phyloP scores from a whole-genome alignment of 2,888 invertebrate genomes.

The Ectemnius cavifrons region DNA sequence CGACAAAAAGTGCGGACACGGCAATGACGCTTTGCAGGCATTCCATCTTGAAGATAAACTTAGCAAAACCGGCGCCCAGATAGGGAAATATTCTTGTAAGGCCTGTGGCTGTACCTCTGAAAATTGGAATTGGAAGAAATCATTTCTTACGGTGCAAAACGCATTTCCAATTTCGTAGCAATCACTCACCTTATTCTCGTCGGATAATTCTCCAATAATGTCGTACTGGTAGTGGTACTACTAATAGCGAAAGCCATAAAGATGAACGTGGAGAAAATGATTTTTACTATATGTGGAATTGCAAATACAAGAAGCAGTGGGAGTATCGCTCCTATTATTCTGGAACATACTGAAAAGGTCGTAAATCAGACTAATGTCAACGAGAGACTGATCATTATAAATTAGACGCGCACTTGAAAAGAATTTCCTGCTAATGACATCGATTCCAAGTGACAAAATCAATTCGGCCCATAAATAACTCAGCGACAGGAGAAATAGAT shows the following conservation, averaged over 20 bases:
- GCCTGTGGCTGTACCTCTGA: conserved; percentile 64
- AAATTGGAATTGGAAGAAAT: not conserved
- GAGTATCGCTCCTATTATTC: conserved; percentile 56
- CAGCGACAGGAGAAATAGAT: conserved; percentile 55
- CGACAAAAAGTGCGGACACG: conserved; percentile 32
- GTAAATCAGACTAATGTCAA: not conserved
- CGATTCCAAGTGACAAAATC: conserved; percentile 59
- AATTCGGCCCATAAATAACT: conserved; percentile 64
- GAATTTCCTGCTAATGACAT: conserved; percentile 57
- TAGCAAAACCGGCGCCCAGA: conserved; percentile 51
- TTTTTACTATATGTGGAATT: conserved; percentile 22
- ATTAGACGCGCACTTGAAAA: conserved; percentile 45
- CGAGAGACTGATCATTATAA: not conserved
- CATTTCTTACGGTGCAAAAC: too few species aligned
- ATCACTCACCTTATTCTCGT: conserved; percentile 62
- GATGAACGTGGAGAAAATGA: conserved; percentile 51
- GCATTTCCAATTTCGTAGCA: not conserved
- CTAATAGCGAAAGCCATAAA: conserved; percentile 60
- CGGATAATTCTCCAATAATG: conserved; percentile 66
- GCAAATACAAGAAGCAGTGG: conserved; percentile 52
- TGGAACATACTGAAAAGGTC: conserved; percentile 46
- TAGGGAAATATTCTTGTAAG: conserved; percentile 61
- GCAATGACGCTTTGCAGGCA: conserved; percentile 45
- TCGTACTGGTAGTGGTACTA: conserved; percentile 54
- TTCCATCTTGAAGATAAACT: conserved; percentile 45